Base-by-base conservation (phyloP, 1,140 invertebrate species). In the Proctacanthus coquilletti region DNA sequence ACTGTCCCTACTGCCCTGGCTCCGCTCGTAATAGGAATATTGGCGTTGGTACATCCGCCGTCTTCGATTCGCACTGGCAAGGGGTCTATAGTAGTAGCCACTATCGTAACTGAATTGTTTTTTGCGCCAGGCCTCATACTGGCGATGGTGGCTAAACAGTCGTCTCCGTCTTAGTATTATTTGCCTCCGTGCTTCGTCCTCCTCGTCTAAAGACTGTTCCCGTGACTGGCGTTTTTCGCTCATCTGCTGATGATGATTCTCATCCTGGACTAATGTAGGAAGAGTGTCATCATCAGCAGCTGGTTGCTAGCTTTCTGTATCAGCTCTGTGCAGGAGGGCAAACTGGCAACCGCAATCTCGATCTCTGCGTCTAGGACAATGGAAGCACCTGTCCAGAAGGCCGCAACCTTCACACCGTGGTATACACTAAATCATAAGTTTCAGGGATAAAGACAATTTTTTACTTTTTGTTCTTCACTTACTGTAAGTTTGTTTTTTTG, bases 321-420 rank as follows among this genome's bases (percentile, higher is more conserved):
- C 78, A 45, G 74, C 82, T 50, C 80, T 78, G 63, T 85, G 82
- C 51, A 84, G 72, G 53, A 85, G 70, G 52, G 81, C 81, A 62
- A 85, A 84, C 62, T 84, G 80, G 70, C 81, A 84, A 66, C 80
- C 80, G 61, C 81, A 84, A 59, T 84, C 81, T 52, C 80, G 73
- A 52, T 82, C 80, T 46, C 69, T 61, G 56, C 78, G 73, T 46
- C 79, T 71, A 44, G 78, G 76, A 61, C 79, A 79, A 62, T 78
- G 75, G 72, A 84, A 84, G 72, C 80, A 85, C 63, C 77, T 74
- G 61, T 83, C 79, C 68, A 83, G 75, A 42, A 82, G 68, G 57
- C 80, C 81, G 72, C 80, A 85, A 52, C 78, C 77, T 62, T 78
- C 75, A 68, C 56, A 60, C 27, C 54, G 46, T 30, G 57, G 57